A percentile compares a stretch with the other conserved stretches of the same genome.
These are phyloP conservation scores for Seriola quinqueradiata DNA, from an alignment of 2,113 vertebrate species.

Conservation along the genomic window DNA sequence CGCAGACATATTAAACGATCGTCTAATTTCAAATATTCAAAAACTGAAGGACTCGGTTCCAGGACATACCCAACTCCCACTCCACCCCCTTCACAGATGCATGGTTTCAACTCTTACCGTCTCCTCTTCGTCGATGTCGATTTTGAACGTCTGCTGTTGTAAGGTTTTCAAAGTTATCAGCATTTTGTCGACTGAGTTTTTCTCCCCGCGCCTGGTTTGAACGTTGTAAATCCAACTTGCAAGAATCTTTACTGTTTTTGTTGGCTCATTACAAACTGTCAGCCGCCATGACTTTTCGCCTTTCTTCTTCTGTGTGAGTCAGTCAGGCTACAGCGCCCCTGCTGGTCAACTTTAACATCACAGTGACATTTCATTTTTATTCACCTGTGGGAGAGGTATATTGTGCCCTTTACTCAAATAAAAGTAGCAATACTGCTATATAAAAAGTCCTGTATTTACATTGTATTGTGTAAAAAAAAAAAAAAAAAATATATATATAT, in stretches of 20 bases:
- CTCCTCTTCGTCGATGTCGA: slow-evolving; percentile 92
- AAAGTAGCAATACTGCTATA: neutral
- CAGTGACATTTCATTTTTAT: neutral
- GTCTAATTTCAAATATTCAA: neutral
- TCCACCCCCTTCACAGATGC: slow-evolving; percentile 59
- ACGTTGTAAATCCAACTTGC: slow-evolving; percentile 48
- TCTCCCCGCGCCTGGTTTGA: neutral
- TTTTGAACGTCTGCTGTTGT: slow-evolving; percentile 95
- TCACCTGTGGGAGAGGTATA: neutral
- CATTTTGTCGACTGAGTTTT: slow-evolving; percentile 83
- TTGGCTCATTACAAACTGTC: slow-evolving; percentile 85
- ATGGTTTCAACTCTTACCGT: slow-evolving; percentile 77
- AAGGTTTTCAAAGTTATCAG: slow-evolving; percentile 95
- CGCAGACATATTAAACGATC: neutral
- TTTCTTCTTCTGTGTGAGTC: slow-evolving; percentile 66
- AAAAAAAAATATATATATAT: too few relatives aligned
- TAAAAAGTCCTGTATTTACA: too few relatives aligned
- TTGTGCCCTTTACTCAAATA: neutral
- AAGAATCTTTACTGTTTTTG: slow-evolving; percentile 72
- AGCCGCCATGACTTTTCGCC: slow-evolving; percentile 81
- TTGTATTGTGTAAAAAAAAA: too few relatives aligned
- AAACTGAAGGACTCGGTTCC: slow-evolving; percentile 21
- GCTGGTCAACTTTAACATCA: neutral
- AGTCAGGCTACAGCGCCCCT: slow-evolving; percentile 10
- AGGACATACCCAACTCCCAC: slow-evolving; percentile 58